These are phyloP conservation scores for Fregetta grallaria DNA, from an alignment of 2,113 vertebrate species.

Conservation along the genomic window DNA sequence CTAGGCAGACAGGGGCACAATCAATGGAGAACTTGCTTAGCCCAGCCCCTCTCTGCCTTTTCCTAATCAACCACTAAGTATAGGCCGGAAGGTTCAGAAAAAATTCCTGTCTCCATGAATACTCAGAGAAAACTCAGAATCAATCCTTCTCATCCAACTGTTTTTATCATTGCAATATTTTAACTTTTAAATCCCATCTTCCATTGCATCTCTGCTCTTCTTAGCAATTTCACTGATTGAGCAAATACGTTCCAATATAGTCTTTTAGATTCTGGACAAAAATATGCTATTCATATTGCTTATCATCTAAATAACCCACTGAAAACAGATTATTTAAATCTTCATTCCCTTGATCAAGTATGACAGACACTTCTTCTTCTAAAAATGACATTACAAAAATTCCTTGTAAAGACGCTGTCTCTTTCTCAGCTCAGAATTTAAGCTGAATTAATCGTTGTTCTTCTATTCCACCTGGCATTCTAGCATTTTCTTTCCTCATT, in stretches of 20 bases:
- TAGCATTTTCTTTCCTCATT: background rate
- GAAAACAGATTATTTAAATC: conserved; percentile 30
- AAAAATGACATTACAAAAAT: background rate
- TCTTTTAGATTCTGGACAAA: conserved; percentile 1
- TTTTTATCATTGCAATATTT: background rate
- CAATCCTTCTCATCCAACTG: background rate
- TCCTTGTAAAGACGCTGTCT: background rate
- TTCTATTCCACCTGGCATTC: background rate
- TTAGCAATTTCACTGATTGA: background rate
- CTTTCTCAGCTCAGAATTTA: background rate
- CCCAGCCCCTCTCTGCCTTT: background rate
- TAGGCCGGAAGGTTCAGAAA: background rate
- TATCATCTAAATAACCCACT: background rate
- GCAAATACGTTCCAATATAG: background rate
- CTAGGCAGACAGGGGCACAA: background rate
- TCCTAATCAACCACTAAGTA: background rate
- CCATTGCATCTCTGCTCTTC: background rate
- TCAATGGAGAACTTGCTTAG: background rate
- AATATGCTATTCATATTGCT: conserved; percentile 2
- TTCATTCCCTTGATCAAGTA: background rate
- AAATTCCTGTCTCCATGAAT: background rate
- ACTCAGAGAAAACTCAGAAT: background rate
- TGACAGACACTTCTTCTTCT: background rate
- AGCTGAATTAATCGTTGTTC: background rate
- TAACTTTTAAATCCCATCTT: background rate